Conservation (phyloP, 2,797 vertebrate species). For the Cuculus canorus region DNA sequence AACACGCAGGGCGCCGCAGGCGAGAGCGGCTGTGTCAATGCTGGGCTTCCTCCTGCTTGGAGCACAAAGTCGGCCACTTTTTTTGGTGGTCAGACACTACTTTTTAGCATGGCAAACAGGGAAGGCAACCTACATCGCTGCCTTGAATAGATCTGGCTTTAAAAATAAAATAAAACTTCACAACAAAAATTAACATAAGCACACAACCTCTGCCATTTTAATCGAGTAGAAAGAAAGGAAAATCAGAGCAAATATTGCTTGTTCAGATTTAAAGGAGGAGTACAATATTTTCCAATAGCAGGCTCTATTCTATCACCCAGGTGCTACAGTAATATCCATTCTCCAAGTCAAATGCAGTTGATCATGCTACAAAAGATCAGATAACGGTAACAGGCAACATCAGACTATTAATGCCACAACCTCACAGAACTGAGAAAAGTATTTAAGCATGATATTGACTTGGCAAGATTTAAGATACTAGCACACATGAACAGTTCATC, state of each 20-base stretch:
- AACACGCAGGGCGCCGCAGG: not conserved
- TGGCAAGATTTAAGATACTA: not conserved
- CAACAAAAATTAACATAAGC: not conserved
- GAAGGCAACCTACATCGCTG: not conserved
- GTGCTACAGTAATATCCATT: not conserved
- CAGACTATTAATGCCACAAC: not conserved
- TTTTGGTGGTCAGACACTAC: not conserved
- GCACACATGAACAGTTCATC: not conserved
- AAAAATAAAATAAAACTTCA: not conserved
- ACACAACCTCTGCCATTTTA: not conserved
- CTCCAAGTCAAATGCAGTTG: not conserved
- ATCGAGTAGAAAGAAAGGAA: not conserved
- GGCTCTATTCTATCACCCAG: not conserved
- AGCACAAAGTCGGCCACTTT: not conserved
- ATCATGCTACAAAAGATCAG: not conserved
- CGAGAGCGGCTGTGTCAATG: not conserved
- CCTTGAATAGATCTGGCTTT: not conserved
- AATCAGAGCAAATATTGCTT: not conserved
- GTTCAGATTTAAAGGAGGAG: not conserved
- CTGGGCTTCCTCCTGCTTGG: not conserved
- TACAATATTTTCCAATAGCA: not conserved
- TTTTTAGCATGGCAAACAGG: not conserved
- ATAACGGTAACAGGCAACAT: not conserved
- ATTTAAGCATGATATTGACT: not conserved
- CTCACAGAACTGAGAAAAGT: not conserved